Evolutionary conservation across 2,797 vertebrate genomes (phyloP).

Genomic region (Thalassophryne amazonica): DNA sequence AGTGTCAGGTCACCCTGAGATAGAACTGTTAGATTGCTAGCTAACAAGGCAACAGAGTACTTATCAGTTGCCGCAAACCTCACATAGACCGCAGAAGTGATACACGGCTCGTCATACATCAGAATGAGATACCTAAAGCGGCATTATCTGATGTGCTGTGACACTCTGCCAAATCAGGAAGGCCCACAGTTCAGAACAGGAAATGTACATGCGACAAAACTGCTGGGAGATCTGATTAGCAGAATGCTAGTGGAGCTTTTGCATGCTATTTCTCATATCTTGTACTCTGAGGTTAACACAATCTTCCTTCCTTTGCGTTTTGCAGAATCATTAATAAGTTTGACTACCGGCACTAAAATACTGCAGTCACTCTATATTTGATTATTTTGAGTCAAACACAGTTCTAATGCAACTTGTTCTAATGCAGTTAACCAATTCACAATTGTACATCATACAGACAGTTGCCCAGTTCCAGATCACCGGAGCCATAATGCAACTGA

Average conservation of each 20-base stretch:
- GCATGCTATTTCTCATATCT: background rate
- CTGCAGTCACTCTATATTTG: too few relatives aligned
- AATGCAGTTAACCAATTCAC: too few relatives aligned
- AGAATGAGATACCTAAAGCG: background rate
- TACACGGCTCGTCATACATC: conserved; percentile 22
- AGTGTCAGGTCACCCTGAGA: conserved; percentile 26
- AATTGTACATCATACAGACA: too few relatives aligned
- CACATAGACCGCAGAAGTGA: conserved; percentile 17
- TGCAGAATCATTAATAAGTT: too few relatives aligned
- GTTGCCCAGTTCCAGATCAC: too few relatives aligned
- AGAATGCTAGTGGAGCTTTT: background rate
- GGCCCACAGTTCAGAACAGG: conserved; percentile 17
- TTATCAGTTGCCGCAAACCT: conserved; percentile 6
- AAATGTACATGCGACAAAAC: conserved; percentile 20
- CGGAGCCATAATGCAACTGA: too few relatives aligned
- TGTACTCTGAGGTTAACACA: background rate
- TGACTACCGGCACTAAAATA: too few relatives aligned
- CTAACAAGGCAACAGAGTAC: conserved; percentile 9
- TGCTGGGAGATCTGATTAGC: conserved; percentile 12
- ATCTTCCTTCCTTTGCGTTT: too few relatives aligned
- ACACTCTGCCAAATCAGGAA: conserved; percentile 23
- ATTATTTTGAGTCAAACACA: too few relatives aligned
- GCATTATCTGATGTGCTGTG: conserved; percentile 7
- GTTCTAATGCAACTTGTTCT: too few relatives aligned
- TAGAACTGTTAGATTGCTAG: conserved; percentile 11